These are phyloP conservation scores for Tokudaia muenninki DNA, from an alignment of 2,797 vertebrate species.

Conservation along the genomic window DNA sequence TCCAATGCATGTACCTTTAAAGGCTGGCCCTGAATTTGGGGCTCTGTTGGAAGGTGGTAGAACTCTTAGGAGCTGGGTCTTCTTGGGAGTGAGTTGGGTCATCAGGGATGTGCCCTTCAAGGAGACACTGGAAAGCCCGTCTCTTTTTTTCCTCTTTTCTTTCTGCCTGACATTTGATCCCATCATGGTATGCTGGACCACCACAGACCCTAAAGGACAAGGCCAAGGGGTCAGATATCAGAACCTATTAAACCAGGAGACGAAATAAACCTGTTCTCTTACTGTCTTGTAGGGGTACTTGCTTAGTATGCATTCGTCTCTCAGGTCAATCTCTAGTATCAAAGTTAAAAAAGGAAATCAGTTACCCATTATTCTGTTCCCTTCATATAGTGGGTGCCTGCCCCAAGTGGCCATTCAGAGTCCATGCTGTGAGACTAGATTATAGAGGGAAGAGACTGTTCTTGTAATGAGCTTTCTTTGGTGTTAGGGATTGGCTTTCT, in stretches of 20 bases:
- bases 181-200: neutral
- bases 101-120: neutral
- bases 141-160: neutral
- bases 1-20: neutral
- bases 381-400: neutral
- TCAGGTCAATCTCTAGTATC: neutral
- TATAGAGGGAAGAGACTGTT: neutral
- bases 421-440: neutral
- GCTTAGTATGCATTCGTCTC: neutral
- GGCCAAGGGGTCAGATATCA: neutral
- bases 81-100: neutral
- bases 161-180: neutral
- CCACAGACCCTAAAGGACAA: neutral
- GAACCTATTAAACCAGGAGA: neutral
- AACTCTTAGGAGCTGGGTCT: neutral
- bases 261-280: neutral
- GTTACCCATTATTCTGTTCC: neutral
- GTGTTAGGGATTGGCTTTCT: neutral
- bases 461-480: neutral
- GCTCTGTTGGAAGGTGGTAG: neutral
- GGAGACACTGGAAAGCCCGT: neutral
- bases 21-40: neutral
- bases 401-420: neutral
- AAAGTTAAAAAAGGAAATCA: too few relatives aligned
- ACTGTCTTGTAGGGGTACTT: neutral